A percentile compares a stretch with the other conserved stretches of the same genome.
phyloP scores from a whole-genome alignment of 1,140 invertebrate genomes.

The Rhysida immarginata region DNA sequence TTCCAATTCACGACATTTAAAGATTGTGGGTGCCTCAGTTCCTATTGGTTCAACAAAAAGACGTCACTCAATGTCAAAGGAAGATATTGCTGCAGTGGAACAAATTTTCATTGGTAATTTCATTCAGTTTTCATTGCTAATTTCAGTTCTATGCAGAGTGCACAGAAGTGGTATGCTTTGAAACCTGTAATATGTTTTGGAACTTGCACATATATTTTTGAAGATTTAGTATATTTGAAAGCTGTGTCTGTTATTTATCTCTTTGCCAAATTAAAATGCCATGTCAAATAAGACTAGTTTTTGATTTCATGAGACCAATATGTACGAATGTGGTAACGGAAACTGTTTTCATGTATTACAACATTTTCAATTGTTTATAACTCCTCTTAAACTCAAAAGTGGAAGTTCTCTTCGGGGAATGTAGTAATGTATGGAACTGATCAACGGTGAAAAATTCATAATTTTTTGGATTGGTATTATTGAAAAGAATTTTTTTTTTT shows the following conservation, averaged over 20 bases:
- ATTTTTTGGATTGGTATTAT: background rate
- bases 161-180: background rate
- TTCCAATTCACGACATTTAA: background rate
- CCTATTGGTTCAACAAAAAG: background rate
- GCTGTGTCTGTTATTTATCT: background rate
- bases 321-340: background rate
- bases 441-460: background rate
- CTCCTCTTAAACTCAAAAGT: background rate
- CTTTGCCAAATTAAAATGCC: background rate
- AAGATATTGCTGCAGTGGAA: background rate
- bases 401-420: background rate
- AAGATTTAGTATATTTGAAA: background rate
- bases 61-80: background rate
- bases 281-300: background rate
- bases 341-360: background rate
- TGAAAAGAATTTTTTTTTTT: background rate
- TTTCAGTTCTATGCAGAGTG: background rate
- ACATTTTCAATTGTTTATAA: background rate
- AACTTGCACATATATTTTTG: too few relatives aligned
- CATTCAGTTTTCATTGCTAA: background rate
- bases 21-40: background rate
- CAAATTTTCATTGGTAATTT: background rate
- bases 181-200: background rate
- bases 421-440: background rate
- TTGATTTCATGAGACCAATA: background rate